phyloP scores from a whole-genome alignment of 1,140 invertebrate genomes.

The Gonatopus flavifemur region DNA sequence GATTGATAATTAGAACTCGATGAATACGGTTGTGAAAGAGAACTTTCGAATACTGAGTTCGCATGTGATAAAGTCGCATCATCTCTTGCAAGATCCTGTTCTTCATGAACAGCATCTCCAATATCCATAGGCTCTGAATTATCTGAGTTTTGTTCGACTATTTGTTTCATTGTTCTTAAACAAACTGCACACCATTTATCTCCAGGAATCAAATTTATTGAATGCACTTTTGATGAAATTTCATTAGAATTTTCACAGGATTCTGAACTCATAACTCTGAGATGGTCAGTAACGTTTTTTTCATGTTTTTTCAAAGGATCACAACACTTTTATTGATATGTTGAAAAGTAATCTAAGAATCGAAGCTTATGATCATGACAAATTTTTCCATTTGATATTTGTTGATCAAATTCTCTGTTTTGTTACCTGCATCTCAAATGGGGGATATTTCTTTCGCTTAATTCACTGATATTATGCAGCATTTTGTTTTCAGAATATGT shows the following conservation, averaged over 20 bases:
- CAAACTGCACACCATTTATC: neutral
- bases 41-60: too few relatives aligned
- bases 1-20: too few relatives aligned
- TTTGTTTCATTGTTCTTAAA: neutral
- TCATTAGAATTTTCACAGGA: neutral
- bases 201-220: neutral
- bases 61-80: too few relatives aligned
- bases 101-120: neutral
- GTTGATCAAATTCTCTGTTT: slow-evolving; percentile 1
- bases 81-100: neutral
- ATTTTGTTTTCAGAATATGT: slow-evolving; percentile 4
- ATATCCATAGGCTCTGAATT: neutral
- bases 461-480: slow-evolving; percentile 1
- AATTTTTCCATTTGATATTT: slow-evolving; percentile 6
- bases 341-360: too few relatives aligned
- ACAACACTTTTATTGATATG: neutral
- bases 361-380: too few relatives aligned
- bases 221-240: neutral
- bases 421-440: slow-evolving; percentile 3
- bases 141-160: neutral
- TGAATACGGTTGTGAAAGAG: too few relatives aligned
- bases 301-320: neutral
- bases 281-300: neutral
- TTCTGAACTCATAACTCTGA: neutral
- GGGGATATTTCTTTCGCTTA: neutral